Evolutionary conservation across 2,888 invertebrate species (phyloP).

Genomic region (Marronus borbonicus): DNA sequence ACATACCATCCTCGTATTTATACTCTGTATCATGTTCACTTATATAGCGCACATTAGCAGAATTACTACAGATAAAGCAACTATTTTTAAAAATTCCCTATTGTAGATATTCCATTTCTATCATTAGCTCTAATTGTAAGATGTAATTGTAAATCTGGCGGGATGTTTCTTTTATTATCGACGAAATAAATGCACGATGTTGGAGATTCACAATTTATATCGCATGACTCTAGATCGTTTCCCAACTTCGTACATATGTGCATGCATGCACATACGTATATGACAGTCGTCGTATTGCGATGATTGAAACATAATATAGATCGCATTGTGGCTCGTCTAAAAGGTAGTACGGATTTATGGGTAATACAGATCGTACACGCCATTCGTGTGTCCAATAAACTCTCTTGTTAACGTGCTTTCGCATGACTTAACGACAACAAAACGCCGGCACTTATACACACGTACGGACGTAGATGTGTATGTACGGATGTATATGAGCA

Average conservation of each 20-base stretch:
- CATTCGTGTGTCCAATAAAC: slow-evolving; percentile 37
- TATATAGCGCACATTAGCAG: no score
- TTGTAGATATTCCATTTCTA: not conserved
- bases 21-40: no score
- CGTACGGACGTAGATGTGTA: not conserved
- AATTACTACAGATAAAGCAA: no score
- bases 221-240: not conserved
- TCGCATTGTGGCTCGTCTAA: not conserved
- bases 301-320: slow-evolving; percentile 33
- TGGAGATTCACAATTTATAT: not conserved
- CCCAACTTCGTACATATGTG: not conserved
- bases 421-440: slow-evolving; percentile 37
- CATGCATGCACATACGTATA: slow-evolving; percentile 1
- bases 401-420: slow-evolving; percentile 32
- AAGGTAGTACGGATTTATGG: slow-evolving; percentile 24
- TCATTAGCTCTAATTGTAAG: not conserved
- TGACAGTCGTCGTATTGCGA: slow-evolving; percentile 15
- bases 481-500: slow-evolving; percentile 9
- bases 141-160: no score
- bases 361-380: slow-evolving; percentile 27
- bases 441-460: slow-evolving; percentile 30
- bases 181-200: not conserved
- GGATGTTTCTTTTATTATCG: not conserved
- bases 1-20: no score
- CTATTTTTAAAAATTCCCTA: no score